A percentile compares a stretch with the other conserved stretches of the same genome.
phyloP scores from a whole-genome alignment of 1,140 invertebrate species.

The Drosophila pseudoananassae region DNA sequence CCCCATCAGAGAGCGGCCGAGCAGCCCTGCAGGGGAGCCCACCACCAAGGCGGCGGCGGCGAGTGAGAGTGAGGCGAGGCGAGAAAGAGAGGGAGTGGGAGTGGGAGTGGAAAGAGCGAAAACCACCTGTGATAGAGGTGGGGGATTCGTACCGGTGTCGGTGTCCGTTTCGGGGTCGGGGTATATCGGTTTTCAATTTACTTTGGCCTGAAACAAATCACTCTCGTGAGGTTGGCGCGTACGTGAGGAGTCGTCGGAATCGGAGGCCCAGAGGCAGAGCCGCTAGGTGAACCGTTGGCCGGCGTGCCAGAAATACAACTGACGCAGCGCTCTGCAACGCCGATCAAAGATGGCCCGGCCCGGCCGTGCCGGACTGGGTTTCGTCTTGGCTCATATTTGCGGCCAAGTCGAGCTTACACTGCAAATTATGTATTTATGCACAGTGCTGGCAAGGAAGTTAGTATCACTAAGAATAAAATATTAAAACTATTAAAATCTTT shows the following conservation, averaged over 20 bases:
- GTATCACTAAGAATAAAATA: background rate
- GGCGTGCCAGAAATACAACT: conserved; percentile 76
- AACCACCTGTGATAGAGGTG: conserved; percentile 1
- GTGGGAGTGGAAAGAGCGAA: background rate
- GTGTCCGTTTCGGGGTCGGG: too few species aligned
- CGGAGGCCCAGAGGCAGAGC: conserved; percentile 34
- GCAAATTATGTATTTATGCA: conserved; percentile 49
- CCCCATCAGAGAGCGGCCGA: conserved; percentile 9
- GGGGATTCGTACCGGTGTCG: conserved; percentile 14
- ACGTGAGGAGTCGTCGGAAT: conserved; percentile 7
- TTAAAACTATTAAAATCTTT: background rate
- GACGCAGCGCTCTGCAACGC: conserved; percentile 33
- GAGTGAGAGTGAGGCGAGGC: conserved; percentile 4
- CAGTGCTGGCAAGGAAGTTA: conserved; percentile 19
- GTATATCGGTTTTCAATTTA: conserved; percentile 18
- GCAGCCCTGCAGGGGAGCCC: conserved; percentile 37
- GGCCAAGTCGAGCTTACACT: conserved; percentile 35
- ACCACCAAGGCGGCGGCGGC: too few species aligned
- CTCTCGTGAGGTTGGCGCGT: conserved; percentile 1
- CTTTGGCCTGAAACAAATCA: conserved; percentile 42
- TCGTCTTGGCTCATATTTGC: conserved; percentile 28
- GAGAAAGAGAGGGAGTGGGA: conserved; percentile 3
- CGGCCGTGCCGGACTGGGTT: background rate
- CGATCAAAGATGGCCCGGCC: conserved; percentile 44
- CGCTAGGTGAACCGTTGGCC: conserved; percentile 73